These are phyloP conservation scores for Adelphocoris suturalis DNA, from an alignment of 2,888 invertebrate species.

Conservation along the genomic window DNA sequence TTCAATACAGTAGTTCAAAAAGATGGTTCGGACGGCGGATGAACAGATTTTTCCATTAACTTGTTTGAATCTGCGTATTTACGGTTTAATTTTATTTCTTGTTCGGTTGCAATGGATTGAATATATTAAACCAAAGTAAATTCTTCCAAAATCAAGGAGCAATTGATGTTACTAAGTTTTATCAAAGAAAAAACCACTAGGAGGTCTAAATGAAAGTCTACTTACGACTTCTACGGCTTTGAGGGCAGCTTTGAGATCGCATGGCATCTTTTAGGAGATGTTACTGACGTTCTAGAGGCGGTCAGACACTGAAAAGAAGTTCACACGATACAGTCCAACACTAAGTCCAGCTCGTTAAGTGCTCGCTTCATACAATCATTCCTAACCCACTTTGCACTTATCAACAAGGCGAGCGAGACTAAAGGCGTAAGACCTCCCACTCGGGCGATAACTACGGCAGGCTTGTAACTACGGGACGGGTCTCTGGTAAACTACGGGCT, in stretches of 20 bases:
- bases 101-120: no score
- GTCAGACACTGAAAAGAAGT: constrained; percentile 6
- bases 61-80: no score
- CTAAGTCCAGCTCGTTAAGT: not conserved
- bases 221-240: constrained; percentile 73
- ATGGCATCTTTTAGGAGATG: no score
- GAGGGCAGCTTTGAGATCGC: constrained; percentile 73
- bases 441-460: not conserved
- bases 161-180: no score
- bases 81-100: no score
- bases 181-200: no score
- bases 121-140: no score
- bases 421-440: constrained; percentile 52
- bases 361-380: constrained; percentile 58
- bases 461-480: not conserved
- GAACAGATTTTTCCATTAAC: no score
- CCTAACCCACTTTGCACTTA: constrained; percentile 70
- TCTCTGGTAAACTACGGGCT: not conserved
- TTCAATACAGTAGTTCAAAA: no score
- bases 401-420: constrained; percentile 50
- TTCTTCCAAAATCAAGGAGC: no score
- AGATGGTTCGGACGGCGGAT: no score
- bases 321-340: constrained; percentile 19
- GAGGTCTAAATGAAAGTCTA: not conserved
- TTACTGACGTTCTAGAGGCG: constrained; percentile 6